Base-by-base conservation (phyloP, 1,140 invertebrate genomes). In the Chironomus tepperi region DNA sequence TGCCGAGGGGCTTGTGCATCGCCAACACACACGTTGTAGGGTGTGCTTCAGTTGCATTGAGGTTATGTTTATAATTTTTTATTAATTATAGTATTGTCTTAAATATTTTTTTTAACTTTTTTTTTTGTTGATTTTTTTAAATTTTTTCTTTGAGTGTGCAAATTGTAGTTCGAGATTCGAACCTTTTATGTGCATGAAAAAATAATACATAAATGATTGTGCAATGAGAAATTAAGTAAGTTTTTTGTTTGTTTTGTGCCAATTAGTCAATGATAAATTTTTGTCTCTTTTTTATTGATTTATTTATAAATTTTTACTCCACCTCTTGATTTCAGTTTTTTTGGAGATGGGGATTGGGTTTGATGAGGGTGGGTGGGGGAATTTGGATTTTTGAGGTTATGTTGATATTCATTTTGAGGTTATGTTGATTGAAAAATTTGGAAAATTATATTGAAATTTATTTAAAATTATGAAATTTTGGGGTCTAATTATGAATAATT, bases 41-140 rank as follows among this genome's bases (percentile, higher is more conserved):
- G 47, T 57, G 47, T 57, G 47, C 3, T 57, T 57, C 47, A 57
- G 47, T 57, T 57, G 47, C 47, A 57, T 57, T 57, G 47, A 57
- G 47, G 47, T 57, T 57, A 57, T 57, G 3, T 15, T 57, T 34
- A 34, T 34, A 2, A 34, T 34, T 34, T 2, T 34, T 34, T 34
- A 34, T 34, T 34, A 2, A 12, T 57, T n/a, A 57, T 57, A n/a
- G 47, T 57, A 57, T 57, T 57, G 47, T 57, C 47, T n/a, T 57
- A 57, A 57, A 57, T n/a, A 57, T 15, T 57, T 57, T 57, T 47
- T 57, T 57, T 57, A n/a, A n/a, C 12, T n/a, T 57, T 15, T 57
- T 57, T 47, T 57, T 57, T 47, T 47, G 2, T 57, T n/a, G n/a
- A 57, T 57, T 57, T 57, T 57, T 57, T 57, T 57, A 12, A n/a